Conservation (phyloP, 2,113 vertebrate species). For the Balaeniceps rex region DNA sequence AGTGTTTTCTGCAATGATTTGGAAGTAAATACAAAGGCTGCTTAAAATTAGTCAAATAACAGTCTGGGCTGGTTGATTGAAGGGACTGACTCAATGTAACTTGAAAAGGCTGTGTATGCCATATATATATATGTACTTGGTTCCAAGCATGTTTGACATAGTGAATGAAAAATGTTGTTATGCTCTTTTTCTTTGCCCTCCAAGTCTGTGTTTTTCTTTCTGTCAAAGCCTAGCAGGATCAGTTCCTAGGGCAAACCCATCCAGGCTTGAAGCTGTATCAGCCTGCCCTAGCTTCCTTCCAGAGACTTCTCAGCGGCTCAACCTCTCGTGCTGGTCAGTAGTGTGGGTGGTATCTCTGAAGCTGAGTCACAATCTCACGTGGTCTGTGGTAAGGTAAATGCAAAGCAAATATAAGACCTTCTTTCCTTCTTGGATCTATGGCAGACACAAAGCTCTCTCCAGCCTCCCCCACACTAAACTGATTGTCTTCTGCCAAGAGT, state of each 20-base stretch:
- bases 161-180: neutral
- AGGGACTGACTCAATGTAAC: neutral
- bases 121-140: neutral
- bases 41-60: neutral
- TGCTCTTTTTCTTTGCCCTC: neutral
- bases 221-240: neutral
- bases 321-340: neutral
- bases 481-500: neutral
- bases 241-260: neutral
- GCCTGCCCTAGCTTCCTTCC: neutral
- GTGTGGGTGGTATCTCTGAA: neutral
- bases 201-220: neutral
- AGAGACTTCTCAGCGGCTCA: neutral
- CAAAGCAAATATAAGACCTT: neutral
- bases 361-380: neutral
- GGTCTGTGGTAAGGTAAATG: neutral
- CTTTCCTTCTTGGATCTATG: neutral
- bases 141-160: neutral
- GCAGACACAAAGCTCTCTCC: neutral
- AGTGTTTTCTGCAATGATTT: neutral
- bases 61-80: neutral
- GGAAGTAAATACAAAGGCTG: neutral
- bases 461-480: neutral
- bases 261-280: neutral
- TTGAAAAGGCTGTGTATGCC: neutral